Evolutionary conservation across 2,797 vertebrate genomes (phyloP).

Genomic region (Gastrophryne carolinensis): DNA sequence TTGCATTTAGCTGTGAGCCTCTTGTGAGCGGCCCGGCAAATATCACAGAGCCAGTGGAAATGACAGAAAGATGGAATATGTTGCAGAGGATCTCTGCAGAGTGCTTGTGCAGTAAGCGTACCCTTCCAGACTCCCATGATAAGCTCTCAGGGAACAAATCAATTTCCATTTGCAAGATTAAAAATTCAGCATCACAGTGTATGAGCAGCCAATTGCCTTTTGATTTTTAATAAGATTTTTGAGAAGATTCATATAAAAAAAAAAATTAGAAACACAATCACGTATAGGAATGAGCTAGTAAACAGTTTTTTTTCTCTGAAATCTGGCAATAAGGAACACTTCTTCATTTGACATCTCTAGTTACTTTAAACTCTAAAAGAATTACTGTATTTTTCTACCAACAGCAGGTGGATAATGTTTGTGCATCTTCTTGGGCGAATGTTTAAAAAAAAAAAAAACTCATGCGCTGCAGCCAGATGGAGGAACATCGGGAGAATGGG

Average conservation of each 20-base stretch:
- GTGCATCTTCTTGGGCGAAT: too few relatives aligned
- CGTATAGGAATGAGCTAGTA: neutral
- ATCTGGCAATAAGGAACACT: neutral
- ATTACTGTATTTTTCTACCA: too few relatives aligned
- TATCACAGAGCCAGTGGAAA: conserved; percentile 64
- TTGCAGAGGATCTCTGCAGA: conserved; percentile 61
- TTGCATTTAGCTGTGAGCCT: conserved; percentile 43
- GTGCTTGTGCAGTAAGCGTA: conserved; percentile 50
- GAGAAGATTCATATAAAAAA: conserved; percentile 29
- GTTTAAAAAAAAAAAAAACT: too few relatives aligned
- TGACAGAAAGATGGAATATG: conserved; percentile 62
- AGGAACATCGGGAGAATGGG: too few relatives aligned
- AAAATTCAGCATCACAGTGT: conserved; percentile 38
- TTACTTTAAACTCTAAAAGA: neutral
- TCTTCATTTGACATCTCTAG: neutral
- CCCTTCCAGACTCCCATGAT: conserved; percentile 22
- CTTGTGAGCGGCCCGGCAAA: conserved; percentile 33
- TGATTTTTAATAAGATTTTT: conserved; percentile 39
- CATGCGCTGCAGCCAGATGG: too few relatives aligned
- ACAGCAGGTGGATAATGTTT: too few relatives aligned
- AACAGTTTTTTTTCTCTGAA: neutral
- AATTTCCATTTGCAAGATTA: conserved; percentile 53
- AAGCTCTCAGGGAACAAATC: conserved; percentile 43
- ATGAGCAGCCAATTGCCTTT: conserved; percentile 34
- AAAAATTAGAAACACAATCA: neutral